phyloP scores from a whole-genome alignment of 2,113 vertebrate species.

The Pollimyrus isidori region DNA sequence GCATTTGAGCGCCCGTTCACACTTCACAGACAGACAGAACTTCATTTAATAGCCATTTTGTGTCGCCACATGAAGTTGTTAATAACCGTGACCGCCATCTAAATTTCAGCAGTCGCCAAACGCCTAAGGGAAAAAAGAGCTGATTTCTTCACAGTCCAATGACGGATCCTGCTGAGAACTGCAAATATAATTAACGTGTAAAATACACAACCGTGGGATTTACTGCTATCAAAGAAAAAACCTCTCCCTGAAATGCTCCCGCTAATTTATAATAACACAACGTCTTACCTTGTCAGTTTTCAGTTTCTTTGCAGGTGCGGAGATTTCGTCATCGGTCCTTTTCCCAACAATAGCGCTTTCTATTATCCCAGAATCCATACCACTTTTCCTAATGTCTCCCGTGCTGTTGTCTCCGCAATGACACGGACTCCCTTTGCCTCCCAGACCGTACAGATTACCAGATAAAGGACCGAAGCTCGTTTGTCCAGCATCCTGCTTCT shows the following conservation, averaged over 20 bases:
- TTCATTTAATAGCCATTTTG: slow-evolving; percentile 31
- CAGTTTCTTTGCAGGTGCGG: slow-evolving; percentile 80
- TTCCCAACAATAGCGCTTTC: slow-evolving; percentile 75
- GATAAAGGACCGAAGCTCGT: slow-evolving; percentile 59
- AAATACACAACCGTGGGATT: slow-evolving; percentile 9
- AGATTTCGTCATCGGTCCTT: slow-evolving; percentile 73
- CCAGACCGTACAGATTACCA: slow-evolving; percentile 74
- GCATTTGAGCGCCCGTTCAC: slow-evolving; percentile 24
- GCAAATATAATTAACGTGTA: slow-evolving; percentile 4
- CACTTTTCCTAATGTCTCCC: slow-evolving; percentile 66
- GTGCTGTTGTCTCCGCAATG: slow-evolving; percentile 61
- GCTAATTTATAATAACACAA: neutral
- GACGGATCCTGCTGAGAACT: slow-evolving; percentile 4
- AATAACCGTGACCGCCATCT: slow-evolving; percentile 24
- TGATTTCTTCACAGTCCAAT: neutral
- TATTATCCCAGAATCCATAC: slow-evolving; percentile 76
- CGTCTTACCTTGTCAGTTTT: slow-evolving; percentile 81
- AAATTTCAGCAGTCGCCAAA: slow-evolving; percentile 10
- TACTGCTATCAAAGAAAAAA: neutral
- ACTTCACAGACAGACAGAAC: slow-evolving; percentile 13
- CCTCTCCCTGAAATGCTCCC: neutral
- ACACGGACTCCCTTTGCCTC: slow-evolving; percentile 73
- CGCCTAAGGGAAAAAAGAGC: slow-evolving; percentile 1
- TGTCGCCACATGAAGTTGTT: slow-evolving; percentile 22
- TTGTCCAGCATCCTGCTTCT: slow-evolving; percentile 75